Conservation (phyloP, 2,888 invertebrate genomes). For the Stenodera caucasica region DNA sequence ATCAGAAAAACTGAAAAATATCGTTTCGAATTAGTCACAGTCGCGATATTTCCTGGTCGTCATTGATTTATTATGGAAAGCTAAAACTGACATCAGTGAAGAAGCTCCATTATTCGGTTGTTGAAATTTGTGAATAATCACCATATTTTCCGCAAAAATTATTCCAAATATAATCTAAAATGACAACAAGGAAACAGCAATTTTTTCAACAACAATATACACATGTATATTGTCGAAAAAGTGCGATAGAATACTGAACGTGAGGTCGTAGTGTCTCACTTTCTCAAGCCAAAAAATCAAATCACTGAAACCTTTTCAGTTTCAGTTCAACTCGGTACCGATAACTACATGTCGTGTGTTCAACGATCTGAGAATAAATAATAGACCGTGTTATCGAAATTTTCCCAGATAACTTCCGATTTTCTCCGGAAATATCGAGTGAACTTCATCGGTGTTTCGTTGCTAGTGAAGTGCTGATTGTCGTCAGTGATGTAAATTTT, state of each 20-base stretch:
- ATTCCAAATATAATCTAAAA: not conserved
- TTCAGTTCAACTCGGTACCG: slow-evolving; percentile 16
- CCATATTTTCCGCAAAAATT: not conserved
- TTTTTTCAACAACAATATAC: slow-evolving; percentile 23
- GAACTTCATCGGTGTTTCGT: too few species aligned
- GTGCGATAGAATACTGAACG: slow-evolving; percentile 28
- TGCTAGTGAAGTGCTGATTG: slow-evolving; percentile 9
- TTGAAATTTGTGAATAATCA: not conserved
- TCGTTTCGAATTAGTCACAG: not conserved
- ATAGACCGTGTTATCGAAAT: slow-evolving; percentile 22
- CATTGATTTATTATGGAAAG: not conserved
- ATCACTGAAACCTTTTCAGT: slow-evolving; percentile 38
- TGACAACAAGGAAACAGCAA: slow-evolving; percentile 1
- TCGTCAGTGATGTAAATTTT: not conserved
- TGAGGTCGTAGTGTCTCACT: not conserved
- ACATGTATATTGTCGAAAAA: slow-evolving; percentile 32
- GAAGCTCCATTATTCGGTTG: too few species aligned
- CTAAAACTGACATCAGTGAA: too few species aligned
- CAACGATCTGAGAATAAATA: slow-evolving; percentile 45
- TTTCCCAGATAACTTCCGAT: slow-evolving; percentile 17
- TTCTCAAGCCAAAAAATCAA: slow-evolving; percentile 19
- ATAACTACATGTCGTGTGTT: slow-evolving; percentile 27
- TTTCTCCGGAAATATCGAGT: too few species aligned
- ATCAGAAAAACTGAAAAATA: not conserved
- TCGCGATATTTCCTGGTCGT: not conserved